Evolutionary conservation across 2,888 invertebrate species (phyloP).

Genomic region (Taphrorychus bicolor): DNA sequence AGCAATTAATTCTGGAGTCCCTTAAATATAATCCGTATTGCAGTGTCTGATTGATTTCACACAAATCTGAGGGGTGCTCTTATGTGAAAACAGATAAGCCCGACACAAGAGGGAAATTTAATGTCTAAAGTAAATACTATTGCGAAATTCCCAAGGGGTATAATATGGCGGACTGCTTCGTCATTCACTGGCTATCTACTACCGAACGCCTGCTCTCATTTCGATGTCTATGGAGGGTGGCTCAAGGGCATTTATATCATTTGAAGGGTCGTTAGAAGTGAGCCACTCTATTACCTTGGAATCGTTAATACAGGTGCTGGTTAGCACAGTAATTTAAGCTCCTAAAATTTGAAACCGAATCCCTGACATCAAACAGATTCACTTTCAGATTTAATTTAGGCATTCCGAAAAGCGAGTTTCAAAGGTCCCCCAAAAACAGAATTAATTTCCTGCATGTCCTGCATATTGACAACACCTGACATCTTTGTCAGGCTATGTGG

Average conservation of each 20-base stretch:
- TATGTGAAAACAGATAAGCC: constrained; percentile 54
- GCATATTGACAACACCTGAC: constrained; percentile 23
- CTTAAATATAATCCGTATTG: constrained; percentile 44
- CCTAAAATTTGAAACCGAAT: not conserved
- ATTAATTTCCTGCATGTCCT: constrained; percentile 33
- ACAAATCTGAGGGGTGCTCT: constrained; percentile 48
- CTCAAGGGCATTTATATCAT: constrained; percentile 5
- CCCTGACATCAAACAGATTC: constrained; percentile 9
- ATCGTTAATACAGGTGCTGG: not conserved
- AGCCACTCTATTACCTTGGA: not conserved
- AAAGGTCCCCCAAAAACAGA: constrained; percentile 20
- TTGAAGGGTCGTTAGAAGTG: constrained; percentile 3
- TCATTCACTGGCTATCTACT: constrained; percentile 42
- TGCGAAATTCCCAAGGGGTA: constrained; percentile 54
- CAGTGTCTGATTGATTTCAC: constrained; percentile 48
- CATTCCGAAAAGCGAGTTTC: constrained; percentile 13
- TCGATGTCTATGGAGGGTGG: constrained; percentile 13
- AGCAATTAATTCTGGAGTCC: constrained; percentile 35
- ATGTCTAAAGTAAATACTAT: constrained; percentile 55
- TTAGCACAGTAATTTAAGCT: not conserved
- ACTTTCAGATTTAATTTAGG: constrained; percentile 17
- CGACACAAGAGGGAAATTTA: constrained; percentile 48
- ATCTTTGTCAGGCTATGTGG: constrained; percentile 4
- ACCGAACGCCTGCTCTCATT: constrained; percentile 13
- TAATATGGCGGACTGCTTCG: constrained; percentile 51